Percentiles rank a stretch among this genome's conserved stretches.
These are phyloP conservation scores for Phengaris alcon DNA, from an alignment of 2,888 invertebrate genomes.

Conservation along the genomic window DNA sequence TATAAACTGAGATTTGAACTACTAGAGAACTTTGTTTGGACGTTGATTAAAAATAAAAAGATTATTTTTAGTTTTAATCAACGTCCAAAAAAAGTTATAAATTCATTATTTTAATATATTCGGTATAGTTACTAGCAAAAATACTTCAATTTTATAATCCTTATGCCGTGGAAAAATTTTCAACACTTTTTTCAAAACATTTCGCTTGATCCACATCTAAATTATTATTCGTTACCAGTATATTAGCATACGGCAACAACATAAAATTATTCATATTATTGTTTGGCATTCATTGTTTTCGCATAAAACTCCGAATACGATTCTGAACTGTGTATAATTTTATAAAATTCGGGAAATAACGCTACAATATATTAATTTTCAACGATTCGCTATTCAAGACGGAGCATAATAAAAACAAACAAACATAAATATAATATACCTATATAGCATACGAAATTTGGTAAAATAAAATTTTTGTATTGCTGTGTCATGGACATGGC, in stretches of 20 bases:
- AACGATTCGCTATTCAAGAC: neutral
- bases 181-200: neutral
- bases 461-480: neutral
- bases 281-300: constrained; percentile 19
- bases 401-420: neutral
- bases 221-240: neutral
- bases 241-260: constrained; percentile 17
- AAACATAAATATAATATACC: neutral
- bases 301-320: constrained; percentile 14
- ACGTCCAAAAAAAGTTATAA: no score
- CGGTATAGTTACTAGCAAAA: neutral
- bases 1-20: no score
- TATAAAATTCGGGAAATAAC: neutral
- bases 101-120: neutral
- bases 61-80: no score
- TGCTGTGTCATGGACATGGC: no score
- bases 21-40: no score
- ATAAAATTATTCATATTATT: constrained; percentile 22
- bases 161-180: neutral
- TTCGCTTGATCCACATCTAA: constrained; percentile 5
- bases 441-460: neutral
- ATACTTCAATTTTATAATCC: neutral
- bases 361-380: neutral
- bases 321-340: neutral
- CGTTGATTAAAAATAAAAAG: no score